These are phyloP conservation scores for Apolygus lucorum DNA, from an alignment of 1,140 invertebrate species.

Conservation along the genomic window DNA sequence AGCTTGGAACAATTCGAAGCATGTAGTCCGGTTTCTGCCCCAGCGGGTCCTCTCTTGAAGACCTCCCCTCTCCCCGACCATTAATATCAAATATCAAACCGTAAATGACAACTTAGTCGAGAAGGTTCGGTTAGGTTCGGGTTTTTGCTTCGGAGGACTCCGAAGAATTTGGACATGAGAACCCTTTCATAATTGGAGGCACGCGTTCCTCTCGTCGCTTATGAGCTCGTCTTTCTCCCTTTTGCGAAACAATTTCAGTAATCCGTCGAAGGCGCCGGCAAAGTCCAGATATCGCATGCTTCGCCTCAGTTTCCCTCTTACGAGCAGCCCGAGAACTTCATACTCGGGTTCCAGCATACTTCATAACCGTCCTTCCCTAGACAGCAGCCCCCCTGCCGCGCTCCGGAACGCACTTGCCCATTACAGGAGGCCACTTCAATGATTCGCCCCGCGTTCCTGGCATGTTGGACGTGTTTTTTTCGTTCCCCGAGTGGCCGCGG, in stretches of 20 bases:
- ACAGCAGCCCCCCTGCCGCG: not conserved
- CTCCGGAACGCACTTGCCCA: not conserved
- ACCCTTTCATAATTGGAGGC: conserved; percentile 12
- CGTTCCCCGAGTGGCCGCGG: not conserved
- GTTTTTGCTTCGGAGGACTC: conserved; percentile 9
- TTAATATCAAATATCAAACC: conserved; percentile 22
- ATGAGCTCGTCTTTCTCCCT: not conserved
- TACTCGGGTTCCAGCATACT: not conserved
- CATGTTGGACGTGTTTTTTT: not conserved
- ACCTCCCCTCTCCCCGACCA: conserved; percentile 8
- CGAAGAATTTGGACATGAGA: conserved; percentile 17
- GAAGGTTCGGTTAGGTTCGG: not conserved
- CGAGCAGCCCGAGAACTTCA: not conserved
- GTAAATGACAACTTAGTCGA: conserved; percentile 10
- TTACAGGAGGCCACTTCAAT: conserved; percentile 3
- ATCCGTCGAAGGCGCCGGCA: not conserved
- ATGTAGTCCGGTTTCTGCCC: conserved; percentile 17
- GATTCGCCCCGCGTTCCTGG: not conserved
- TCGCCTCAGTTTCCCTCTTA: not conserved
- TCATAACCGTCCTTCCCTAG: not conserved
- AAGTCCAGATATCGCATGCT: not conserved
- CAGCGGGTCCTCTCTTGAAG: not conserved
- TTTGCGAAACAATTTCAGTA: not conserved
- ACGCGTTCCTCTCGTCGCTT: conserved; percentile 6
- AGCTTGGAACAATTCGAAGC: conserved; percentile 19